Conservation (phyloP, 1,140 invertebrate species). For the Medauroidea extradentata region DNA sequence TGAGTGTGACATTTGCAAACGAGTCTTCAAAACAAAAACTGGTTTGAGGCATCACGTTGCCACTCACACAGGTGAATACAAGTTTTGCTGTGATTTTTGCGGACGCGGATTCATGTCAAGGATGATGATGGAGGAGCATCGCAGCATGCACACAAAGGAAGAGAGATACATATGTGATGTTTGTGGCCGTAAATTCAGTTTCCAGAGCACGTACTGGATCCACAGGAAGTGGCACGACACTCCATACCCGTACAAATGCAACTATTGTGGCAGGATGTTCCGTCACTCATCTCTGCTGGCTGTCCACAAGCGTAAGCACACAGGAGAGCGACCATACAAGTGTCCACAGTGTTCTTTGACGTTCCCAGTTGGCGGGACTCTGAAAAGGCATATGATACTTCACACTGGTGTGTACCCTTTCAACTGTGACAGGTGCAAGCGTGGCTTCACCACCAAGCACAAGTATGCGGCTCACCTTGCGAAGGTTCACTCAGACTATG, state of each 20-base stretch:
- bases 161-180: conserved; percentile 24
- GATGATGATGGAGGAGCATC: conserved; percentile 23
- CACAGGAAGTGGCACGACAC: conserved; percentile 30
- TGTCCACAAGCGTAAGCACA: conserved; percentile 23
- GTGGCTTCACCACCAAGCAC: conserved; percentile 22
- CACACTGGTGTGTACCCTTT: conserved; percentile 25
- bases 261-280: conserved; percentile 23
- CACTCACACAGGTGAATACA: conserved; percentile 24
- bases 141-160: conserved; percentile 24
- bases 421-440: conserved; percentile 22
- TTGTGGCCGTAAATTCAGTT: conserved; percentile 24
- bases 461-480: conserved; percentile 22
- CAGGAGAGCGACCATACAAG: conserved; percentile 19
- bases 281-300: conserved; percentile 24
- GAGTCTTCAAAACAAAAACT: conserved; percentile 23
- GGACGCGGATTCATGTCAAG: conserved; percentile 22
- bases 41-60: conserved; percentile 20
- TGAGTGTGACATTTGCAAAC: conserved; percentile 21
- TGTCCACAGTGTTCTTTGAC: conserved; percentile 21
- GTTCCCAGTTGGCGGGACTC: conserved; percentile 19
- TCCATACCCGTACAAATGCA: conserved; percentile 30
- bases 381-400: conserved; percentile 23
- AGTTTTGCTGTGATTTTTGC: conserved; percentile 25
- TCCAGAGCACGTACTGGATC: conserved; percentile 26
- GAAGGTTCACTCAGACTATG: conserved; percentile 11